Evolutionary conservation across 2,113 vertebrate genomes (phyloP).

Genomic region (Nothoprocta pentlandii): DNA sequence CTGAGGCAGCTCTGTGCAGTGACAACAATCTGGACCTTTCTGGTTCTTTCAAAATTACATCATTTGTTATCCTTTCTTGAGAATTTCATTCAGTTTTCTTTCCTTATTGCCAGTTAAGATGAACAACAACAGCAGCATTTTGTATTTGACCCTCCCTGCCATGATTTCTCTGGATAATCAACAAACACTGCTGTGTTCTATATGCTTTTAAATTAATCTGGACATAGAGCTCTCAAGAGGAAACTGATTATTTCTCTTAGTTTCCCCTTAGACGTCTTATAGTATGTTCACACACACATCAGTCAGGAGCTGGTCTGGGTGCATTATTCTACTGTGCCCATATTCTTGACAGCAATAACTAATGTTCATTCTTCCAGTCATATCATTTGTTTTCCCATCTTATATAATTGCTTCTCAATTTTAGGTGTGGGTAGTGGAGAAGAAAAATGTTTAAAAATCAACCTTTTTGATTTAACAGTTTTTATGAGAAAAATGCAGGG

Average conservation of each 20-base stretch:
- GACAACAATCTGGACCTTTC: slow-evolving; percentile 51
- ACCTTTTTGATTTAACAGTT: neutral
- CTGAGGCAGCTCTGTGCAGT: slow-evolving; percentile 41
- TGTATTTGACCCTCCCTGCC: neutral
- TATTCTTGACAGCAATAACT: neutral
- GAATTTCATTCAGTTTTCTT: neutral
- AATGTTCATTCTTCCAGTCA: neutral
- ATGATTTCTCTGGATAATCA: neutral
- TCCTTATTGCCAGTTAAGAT: neutral
- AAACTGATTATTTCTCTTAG: neutral
- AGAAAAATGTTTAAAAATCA: neutral
- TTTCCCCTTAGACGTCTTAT: neutral
- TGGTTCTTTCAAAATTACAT: neutral
- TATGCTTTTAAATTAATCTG: neutral
- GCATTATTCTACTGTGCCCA: neutral
- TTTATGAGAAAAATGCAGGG: neutral
- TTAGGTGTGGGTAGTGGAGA: neutral
- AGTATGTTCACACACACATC: neutral
- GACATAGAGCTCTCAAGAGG: neutral
- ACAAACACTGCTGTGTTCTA: neutral
- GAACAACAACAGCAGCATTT: neutral
- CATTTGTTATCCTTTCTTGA: neutral
- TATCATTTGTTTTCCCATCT: neutral
- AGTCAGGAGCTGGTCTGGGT: neutral
- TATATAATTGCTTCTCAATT: neutral